Conservation (phyloP, 2,113 vertebrate genomes). For the Motacilla tschutschensis region DNA sequence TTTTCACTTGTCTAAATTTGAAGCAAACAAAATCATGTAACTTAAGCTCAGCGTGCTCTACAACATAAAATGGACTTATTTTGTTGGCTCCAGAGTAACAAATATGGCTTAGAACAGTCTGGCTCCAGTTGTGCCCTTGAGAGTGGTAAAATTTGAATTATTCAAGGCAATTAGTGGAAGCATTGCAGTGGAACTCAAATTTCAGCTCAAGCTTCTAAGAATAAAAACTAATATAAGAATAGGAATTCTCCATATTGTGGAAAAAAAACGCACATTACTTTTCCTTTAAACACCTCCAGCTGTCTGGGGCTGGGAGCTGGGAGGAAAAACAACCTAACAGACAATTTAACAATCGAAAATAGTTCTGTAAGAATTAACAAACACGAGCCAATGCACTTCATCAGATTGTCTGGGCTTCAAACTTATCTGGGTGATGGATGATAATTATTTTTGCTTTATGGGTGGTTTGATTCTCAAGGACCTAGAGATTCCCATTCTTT, state of each 20-base stretch:
- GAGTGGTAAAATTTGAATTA: slow-evolving; percentile 71
- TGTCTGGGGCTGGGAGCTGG: slow-evolving; percentile 31
- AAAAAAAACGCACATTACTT: slow-evolving; percentile 45
- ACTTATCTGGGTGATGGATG: background rate
- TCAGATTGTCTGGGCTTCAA: background rate
- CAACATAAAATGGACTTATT: slow-evolving; percentile 11
- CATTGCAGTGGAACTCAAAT: slow-evolving; percentile 53
- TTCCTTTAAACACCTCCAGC: slow-evolving; percentile 46
- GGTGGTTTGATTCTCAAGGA: background rate
- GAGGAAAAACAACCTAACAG: slow-evolving; percentile 33
- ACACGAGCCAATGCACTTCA: background rate
- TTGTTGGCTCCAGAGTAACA: slow-evolving; percentile 40
- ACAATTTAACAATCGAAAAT: slow-evolving; percentile 28
- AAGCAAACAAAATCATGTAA: slow-evolving; percentile 20
- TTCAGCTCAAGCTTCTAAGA: slow-evolving; percentile 58
- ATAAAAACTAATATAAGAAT: slow-evolving; percentile 55
- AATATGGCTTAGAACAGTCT: slow-evolving; percentile 54
- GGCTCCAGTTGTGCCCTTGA: slow-evolving; percentile 56
- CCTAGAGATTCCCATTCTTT: background rate
- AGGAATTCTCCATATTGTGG: slow-evolving; percentile 44
- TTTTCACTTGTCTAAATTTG: background rate
- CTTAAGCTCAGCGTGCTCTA: slow-evolving; percentile 1
- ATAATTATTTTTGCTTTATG: background rate
- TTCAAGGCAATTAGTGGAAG: slow-evolving; percentile 70
- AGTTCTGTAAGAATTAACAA: background rate